Percentiles rank a stretch among this genome's conserved stretches.
Evolutionary conservation across 2,888 invertebrate species (phyloP).

Genomic region (Noctua fimbriata): DNA sequence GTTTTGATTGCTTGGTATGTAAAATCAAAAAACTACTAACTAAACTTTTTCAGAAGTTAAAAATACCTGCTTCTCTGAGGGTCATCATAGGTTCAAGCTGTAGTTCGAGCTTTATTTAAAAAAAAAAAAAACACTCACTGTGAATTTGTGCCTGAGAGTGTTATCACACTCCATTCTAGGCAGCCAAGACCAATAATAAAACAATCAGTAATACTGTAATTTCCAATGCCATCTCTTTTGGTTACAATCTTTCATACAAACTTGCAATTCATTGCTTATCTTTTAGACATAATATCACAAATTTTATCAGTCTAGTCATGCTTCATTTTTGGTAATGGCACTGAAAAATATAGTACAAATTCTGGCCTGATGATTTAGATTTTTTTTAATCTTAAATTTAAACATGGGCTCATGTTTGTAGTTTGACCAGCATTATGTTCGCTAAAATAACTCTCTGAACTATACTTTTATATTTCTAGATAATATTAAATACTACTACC

Average conservation of each 20-base stretch:
- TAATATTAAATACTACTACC: neutral
- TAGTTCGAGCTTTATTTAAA: neutral
- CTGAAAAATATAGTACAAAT: neutral
- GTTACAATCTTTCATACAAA: conserved; percentile 6
- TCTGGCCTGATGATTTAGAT: neutral
- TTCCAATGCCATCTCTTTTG: neutral
- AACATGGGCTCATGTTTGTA: neutral
- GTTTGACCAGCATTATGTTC: neutral
- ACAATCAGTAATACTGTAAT: neutral
- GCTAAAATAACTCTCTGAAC: neutral
- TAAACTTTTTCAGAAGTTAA: neutral
- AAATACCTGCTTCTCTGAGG: neutral
- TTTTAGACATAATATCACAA: conserved; percentile 20
- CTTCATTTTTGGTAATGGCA: conserved; percentile 22
- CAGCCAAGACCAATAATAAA: neutral
- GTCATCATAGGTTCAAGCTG: neutral
- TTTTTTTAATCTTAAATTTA: neutral
- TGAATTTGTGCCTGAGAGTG: neutral
- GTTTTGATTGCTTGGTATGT: neutral
- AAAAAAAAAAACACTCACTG: neutral
- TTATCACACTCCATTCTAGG: neutral
- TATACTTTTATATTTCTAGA: conserved; percentile 38
- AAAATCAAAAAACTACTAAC: neutral
- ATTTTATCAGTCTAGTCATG: conserved; percentile 13
- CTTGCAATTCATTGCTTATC: conserved; percentile 43